These are phyloP conservation scores for Corythaixoides concolor DNA, from an alignment of 2,113 vertebrate genomes.

Conservation along the genomic window DNA sequence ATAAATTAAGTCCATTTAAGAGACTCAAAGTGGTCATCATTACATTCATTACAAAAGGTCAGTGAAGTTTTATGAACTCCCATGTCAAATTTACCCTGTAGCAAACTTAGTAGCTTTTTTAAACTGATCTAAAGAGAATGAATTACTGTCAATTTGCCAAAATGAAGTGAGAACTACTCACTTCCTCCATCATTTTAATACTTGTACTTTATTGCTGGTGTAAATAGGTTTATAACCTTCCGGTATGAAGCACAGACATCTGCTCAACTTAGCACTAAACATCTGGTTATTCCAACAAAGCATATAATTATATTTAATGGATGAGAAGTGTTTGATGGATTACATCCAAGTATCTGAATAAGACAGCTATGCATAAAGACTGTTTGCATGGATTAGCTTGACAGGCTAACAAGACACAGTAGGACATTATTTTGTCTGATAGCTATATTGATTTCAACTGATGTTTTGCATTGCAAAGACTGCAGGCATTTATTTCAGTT, in stretches of 20 bases:
- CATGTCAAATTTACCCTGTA: background rate
- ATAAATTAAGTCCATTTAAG: background rate
- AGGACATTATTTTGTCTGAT: slow-evolving; percentile 15
- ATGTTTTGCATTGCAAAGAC: background rate
- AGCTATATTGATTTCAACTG: background rate
- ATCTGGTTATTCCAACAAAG: slow-evolving; percentile 78
- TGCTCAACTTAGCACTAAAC: slow-evolving; percentile 74
- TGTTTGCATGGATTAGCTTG: slow-evolving; percentile 53
- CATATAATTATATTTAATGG: slow-evolving; percentile 78
- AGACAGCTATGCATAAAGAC: slow-evolving; percentile 58
- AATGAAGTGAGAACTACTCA: slow-evolving; percentile 33
- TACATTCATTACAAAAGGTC: slow-evolving; percentile 1
- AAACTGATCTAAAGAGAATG: background rate
- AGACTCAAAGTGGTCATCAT: background rate
- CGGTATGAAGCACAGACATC: slow-evolving; percentile 65
- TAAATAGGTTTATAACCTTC: slow-evolving; percentile 76
- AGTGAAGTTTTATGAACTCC: background rate
- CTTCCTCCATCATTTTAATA: slow-evolving; percentile 62
- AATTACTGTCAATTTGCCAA: slow-evolving; percentile 20
- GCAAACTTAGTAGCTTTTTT: background rate
- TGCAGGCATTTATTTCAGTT: background rate
- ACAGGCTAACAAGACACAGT: slow-evolving; percentile 45
- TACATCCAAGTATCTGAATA: slow-evolving; percentile 66
- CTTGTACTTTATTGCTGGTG: slow-evolving; percentile 53
- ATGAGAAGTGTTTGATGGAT: slow-evolving; percentile 73